Base-by-base conservation (phyloP, 2,797 vertebrate species). In the Mareca strepera region DNA sequence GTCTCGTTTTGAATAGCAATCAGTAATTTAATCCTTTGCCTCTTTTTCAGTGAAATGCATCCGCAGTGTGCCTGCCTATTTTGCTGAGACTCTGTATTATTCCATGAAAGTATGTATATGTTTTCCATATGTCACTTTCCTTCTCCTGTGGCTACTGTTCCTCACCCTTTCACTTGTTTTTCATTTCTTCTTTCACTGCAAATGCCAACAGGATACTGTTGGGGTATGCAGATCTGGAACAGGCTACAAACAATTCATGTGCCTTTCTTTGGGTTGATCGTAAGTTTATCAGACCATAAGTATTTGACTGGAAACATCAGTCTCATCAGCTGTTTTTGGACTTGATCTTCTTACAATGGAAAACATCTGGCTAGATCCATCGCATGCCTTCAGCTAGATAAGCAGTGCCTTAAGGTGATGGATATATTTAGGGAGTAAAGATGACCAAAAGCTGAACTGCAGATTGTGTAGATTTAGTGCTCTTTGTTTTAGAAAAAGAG, bases 51-150 rank as follows among this genome's bases (percentile, higher is more conserved):
- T 99, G 95, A 99, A 99, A 94, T 99, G 99, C 89, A 88, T 97
- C 75, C 98, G 97, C 87, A 99, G 98, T 12, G 97, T 99, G 43
- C 99, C 99, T 31, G 98, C 96, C 37, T 99, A 98, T 96, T 98
- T 99, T 82, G 99, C 99, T 4, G 98, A 99, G 93, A 90, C 94
- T 5, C 97, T 99, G 4, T 98, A 98, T 93, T 96, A 98, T 60
- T 98, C 99, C 23, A 99, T 99, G 99, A 98, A 99, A 98, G 99
- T 99, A 97, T 7, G 98, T 83, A 43, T 7, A 2, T 50, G 5
- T 48, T 85, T 52, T 86, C 63, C 31, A 3, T 25, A 11, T 0
- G 1, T 41, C 23, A 5, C 10, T 60, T 31, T 15, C 12, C 8
- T 4, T 20, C 44, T 68, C 29, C 23, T 41, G 20, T 23, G 6